Evolutionary conservation across 1,140 invertebrate species (phyloP).

Genomic region (Pectinophora gossypiella): DNA sequence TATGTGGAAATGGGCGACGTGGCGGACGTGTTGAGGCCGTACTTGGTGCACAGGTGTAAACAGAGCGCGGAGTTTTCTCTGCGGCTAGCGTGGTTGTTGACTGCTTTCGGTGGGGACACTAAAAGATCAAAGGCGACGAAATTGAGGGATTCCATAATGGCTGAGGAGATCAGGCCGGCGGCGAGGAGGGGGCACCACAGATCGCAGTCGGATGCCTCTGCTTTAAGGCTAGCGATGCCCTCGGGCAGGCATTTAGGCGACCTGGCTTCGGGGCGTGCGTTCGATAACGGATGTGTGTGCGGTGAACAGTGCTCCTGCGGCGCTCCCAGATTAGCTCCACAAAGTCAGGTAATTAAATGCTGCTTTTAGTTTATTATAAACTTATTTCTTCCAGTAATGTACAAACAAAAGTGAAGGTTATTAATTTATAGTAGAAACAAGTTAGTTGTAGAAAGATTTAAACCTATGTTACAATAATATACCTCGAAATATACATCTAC

Average conservation of each 20-base stretch:
- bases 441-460: too few relatives aligned
- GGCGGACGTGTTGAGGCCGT: conserved; percentile 95
- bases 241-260: conserved; percentile 88
- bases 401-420: too few relatives aligned
- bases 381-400: not conserved
- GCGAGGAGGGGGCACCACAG: conserved; percentile 81
- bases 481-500: too few relatives aligned
- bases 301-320: conserved; percentile 77
- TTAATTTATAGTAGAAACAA: too few relatives aligned
- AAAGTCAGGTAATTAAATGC: conserved; percentile 44
- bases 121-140: conserved; percentile 92
- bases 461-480: too few relatives aligned
- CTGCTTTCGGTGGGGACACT: conserved; percentile 92
- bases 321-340: conserved; percentile 56
- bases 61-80: conserved; percentile 96
- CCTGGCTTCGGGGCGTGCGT: conserved; percentile 93
- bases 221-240: conserved; percentile 73
- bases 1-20: conserved; percentile 98
- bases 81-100: conserved; percentile 95
- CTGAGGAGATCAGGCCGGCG: conserved; percentile 87
- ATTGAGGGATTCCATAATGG: conserved; percentile 91
- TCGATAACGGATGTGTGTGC: conserved; percentile 97
- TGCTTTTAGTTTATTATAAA: conserved; percentile 5
- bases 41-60: conserved; percentile 95
- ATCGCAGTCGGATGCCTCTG: conserved; percentile 93